Conservation (phyloP, 37 sponge, comb jelly and placozoan genomes). For the Theonella swinhoei region DNA sequence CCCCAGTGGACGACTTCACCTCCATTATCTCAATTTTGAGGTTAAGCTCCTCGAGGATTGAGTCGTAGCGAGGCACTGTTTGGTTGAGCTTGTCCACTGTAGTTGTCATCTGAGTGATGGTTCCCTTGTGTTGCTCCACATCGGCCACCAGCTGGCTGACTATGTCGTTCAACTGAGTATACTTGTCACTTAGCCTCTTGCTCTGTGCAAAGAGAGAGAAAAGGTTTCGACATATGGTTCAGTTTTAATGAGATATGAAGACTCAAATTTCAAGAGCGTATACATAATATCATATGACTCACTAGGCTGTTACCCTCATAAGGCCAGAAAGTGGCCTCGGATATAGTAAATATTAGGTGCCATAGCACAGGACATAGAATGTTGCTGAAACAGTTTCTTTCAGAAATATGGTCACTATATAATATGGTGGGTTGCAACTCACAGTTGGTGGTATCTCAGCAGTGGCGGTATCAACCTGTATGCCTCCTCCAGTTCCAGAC, state of each 20-base stretch:
- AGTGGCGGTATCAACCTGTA: neutral
- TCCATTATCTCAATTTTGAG: constrained; percentile 65
- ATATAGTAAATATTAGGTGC: no score
- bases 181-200: constrained; percentile 11
- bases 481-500: neutral
- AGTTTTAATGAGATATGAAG: no score
- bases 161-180: constrained; percentile 5
- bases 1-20: constrained; percentile 44
- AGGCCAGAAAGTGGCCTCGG: no score
- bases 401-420: neutral
- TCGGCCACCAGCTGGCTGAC: constrained; percentile 21
- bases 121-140: constrained; percentile 36
- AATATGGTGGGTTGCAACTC: neutral
- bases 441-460: neutral
- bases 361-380: no score
- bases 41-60: constrained; percentile 43
- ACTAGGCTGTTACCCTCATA: no score
- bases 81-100: constrained; percentile 14
- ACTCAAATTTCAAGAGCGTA: no score
- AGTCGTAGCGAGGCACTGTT: constrained; percentile 21
- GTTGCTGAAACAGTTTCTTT: neutral
- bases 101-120: constrained; percentile 25
- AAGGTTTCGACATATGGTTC: no score
- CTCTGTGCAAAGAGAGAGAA: neutral
- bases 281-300: no score